These are phyloP conservation scores for Latheticus oryzae DNA, from an alignment of 2,888 invertebrate genomes.

Conservation along the genomic window DNA sequence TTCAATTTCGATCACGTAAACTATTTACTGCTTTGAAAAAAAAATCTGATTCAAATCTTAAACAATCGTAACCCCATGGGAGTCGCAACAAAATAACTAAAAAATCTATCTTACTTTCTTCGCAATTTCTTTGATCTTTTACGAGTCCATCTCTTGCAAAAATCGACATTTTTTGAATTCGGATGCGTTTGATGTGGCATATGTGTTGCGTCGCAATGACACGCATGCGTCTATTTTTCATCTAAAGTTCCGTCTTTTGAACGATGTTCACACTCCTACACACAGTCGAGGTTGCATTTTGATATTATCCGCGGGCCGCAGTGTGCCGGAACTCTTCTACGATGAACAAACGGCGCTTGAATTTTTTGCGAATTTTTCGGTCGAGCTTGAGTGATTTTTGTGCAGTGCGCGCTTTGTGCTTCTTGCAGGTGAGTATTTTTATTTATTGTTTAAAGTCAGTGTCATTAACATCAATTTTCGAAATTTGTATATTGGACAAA, in stretches of 20 bases:
- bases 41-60: too few relatives aligned
- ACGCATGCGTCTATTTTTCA: slow-evolving; percentile 41
- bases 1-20: slow-evolving; percentile 9
- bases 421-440: slow-evolving; percentile 21
- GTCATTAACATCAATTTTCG: background rate
- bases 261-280: slow-evolving; percentile 41
- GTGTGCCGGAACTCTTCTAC: slow-evolving; percentile 33
- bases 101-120: too few relatives aligned
- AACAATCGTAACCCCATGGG: too few relatives aligned
- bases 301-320: slow-evolving; percentile 29
- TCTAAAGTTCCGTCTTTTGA: slow-evolving; percentile 42
- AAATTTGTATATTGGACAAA: too few relatives aligned
- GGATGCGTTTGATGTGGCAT: slow-evolving; percentile 24
- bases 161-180: slow-evolving; percentile 12
- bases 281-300: slow-evolving; percentile 40
- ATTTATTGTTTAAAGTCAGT: background rate
- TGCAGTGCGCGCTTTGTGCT: slow-evolving; percentile 14
- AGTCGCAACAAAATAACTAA: too few relatives aligned
- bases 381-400: slow-evolving; percentile 6
- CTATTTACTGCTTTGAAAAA: slow-evolving; percentile 2
- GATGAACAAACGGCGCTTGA: background rate
- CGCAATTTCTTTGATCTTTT: slow-evolving; percentile 17
- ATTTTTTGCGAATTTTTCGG: slow-evolving; percentile 9
- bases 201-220: slow-evolving; percentile 22
- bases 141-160: slow-evolving; percentile 5